Base-by-base conservation (phyloP, 1,140 invertebrate genomes). In the Meloidogyne floridensis region DNA sequence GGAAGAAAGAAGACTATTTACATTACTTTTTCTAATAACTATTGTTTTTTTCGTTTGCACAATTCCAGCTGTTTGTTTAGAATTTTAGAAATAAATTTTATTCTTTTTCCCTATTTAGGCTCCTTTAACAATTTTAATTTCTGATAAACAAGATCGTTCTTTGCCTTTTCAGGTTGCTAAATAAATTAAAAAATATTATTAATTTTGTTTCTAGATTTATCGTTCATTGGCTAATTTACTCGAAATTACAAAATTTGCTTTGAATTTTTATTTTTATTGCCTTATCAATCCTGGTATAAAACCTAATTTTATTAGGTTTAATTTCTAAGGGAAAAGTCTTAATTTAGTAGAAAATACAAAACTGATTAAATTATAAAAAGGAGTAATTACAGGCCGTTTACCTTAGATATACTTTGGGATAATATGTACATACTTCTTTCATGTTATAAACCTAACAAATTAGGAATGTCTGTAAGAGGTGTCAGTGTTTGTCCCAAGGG, bases 241-340 rank as follows among this genome's bases (percentile, higher is more conserved):
- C 51, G 88, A 89, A 80, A 89, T 90, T 75, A 89, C 88, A 56
- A 89, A 90, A 82, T 89, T 89, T 75, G 88, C 88, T 11, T 80
- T 89, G 15, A 89, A 89, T 75, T 89, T 89, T 75, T 89, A 89
- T 79, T 90, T 89, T 56, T 89, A 89, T 77, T 89, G 88, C 76
- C 82, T 89, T 10, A 90, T 89, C 75, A 89, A 89, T 72, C 88
- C 88, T 11, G 77, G 77, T 79, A 56, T 51, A 15, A 13, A 20
- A 51, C 2, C 8, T 65, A 13, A 47, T 9, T n/a, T 65, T 59
- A 18, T 71, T n/a, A 65, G 4, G 4, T 47, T 32, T 32, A 32
- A 32, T 32, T 32, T 32, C 2, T 32, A 32, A 32, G 32, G 32
- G 32, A 32, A 32, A 1, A 32, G 32, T 32, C 32, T 32, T 32